Conservation (phyloP, 2,888 invertebrate species). For the Anthophora plumipes region DNA sequence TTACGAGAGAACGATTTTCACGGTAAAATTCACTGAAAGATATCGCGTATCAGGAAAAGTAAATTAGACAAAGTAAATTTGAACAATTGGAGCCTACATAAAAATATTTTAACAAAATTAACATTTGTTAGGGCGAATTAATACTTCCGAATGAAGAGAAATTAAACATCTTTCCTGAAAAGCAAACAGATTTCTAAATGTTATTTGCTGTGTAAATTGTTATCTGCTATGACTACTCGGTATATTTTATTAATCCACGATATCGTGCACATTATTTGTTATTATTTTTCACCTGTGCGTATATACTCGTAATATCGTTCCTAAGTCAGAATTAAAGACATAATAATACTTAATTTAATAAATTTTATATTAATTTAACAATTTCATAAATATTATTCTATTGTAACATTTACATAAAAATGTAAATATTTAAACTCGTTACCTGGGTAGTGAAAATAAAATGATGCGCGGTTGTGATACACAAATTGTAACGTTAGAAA, state of each 20-base stretch:
- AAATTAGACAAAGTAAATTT: not conserved
- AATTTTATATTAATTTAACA: not conserved
- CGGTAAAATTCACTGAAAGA: not conserved
- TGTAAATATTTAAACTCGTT: not conserved
- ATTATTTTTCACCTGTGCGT: too few relatives aligned
- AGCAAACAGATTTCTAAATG: too few relatives aligned
- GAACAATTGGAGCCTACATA: not conserved
- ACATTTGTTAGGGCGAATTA: not conserved
- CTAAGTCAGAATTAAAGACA: too few relatives aligned
- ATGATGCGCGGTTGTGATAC: not conserved
- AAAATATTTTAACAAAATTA: not conserved
- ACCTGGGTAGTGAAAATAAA: not conserved
- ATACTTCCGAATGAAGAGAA: not conserved
- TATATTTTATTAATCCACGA: not conserved
- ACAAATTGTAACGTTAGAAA: not conserved
- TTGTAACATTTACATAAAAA: not conserved
- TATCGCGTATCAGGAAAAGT: not conserved
- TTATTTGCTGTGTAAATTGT: too few relatives aligned
- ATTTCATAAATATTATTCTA: not conserved
- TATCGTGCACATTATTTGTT: not conserved
- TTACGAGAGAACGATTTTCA: conserved; percentile 3
- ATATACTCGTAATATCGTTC: too few relatives aligned
- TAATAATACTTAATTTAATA: too few relatives aligned
- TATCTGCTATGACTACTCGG: not conserved
- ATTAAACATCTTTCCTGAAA: not conserved